These are phyloP conservation scores for Sarcophaga carnaria DNA, from an alignment of 2,888 invertebrate genomes.

Conservation along the genomic window DNA sequence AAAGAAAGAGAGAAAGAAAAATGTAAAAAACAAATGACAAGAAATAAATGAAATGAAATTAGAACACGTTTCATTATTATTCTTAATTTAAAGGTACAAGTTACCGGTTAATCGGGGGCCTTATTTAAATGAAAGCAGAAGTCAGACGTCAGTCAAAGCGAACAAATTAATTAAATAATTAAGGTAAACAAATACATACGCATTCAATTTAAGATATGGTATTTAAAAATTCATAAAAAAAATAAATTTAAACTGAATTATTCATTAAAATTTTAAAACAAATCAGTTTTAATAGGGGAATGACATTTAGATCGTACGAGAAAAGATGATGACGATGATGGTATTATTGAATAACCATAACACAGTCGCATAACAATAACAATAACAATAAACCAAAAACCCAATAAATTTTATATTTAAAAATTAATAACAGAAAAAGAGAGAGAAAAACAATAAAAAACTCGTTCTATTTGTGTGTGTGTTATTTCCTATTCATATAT, in stretches of 20 bases:
- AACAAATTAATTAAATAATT: conserved; percentile 44
- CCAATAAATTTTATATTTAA: no score
- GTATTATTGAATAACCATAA: no score
- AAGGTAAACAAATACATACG: not conserved
- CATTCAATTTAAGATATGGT: not conserved
- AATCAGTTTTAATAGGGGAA: conserved; percentile 21
- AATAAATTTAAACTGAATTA: not conserved
- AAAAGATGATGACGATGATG: no score
- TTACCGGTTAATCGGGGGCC: not conserved
- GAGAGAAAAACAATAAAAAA: no score
- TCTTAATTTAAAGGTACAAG: not conserved
- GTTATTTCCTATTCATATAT: no score
- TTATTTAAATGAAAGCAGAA: not conserved
- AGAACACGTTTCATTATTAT: conserved; percentile 7
- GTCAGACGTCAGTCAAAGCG: not conserved
- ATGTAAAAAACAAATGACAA: not conserved
- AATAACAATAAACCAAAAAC: no score
- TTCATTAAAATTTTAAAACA: not conserved
- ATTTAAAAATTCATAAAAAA: not conserved
- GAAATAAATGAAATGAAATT: conserved; percentile 1
- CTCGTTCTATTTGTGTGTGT: no score
- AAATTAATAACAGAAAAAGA: no score
- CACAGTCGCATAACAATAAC: no score
- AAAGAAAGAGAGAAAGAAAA: not conserved
- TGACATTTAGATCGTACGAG: conserved; percentile 23